Evolutionary conservation across 2,888 invertebrate genomes (phyloP).

Genomic region (Drosophila neutralis): DNA sequence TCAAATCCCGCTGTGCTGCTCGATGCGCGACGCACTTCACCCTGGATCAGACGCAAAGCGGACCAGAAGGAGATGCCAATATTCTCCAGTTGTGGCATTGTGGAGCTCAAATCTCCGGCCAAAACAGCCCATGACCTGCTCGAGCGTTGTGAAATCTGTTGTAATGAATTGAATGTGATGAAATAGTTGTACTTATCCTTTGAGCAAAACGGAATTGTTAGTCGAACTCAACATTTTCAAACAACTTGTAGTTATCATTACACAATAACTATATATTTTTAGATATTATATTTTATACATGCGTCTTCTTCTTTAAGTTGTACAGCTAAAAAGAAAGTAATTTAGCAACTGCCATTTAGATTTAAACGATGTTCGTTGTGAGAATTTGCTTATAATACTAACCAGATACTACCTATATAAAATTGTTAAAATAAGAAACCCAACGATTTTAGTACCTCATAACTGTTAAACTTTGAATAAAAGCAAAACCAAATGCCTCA

Average conservation of each 20-base stretch:
- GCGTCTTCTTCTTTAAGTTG: neutral
- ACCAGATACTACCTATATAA: neutral
- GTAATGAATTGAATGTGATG: conserved; percentile 71
- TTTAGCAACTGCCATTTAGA: conserved; percentile 17
- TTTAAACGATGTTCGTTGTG: neutral
- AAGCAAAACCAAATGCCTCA: neutral
- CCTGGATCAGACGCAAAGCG: conserved; percentile 59
- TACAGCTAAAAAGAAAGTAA: neutral
- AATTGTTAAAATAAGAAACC: conserved; percentile 18
- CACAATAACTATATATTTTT: neutral
- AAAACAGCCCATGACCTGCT: conserved; percentile 44
- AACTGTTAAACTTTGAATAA: neutral
- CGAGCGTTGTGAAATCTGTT: conserved; percentile 79
- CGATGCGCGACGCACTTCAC: conserved; percentile 68
- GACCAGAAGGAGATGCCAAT: conserved; percentile 49
- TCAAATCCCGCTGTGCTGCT: conserved; percentile 58
- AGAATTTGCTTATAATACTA: neutral
- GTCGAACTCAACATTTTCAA: neutral
- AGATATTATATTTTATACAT: neutral
- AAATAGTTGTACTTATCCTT: conserved; percentile 40
- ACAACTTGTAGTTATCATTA: neutral
- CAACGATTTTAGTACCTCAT: conserved; percentile 37
- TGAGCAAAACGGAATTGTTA: neutral
- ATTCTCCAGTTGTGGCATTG: conserved; percentile 21
- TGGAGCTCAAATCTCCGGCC: conserved; percentile 32